Conservation (phyloP, 2,888 invertebrate species). For the Drosophila greeni region DNA sequence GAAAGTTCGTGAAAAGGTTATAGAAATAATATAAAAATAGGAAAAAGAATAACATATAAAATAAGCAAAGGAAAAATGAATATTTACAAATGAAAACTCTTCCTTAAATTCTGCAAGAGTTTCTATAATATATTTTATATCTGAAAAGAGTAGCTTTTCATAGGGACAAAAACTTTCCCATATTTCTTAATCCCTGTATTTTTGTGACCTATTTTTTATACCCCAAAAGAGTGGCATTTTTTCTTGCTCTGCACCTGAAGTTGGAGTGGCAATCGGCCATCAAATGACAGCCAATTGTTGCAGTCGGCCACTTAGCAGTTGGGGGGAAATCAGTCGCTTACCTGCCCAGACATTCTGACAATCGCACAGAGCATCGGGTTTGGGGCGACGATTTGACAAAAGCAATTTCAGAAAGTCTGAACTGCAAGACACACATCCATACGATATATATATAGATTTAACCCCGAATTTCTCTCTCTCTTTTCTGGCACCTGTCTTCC, state of each 20-base stretch:
- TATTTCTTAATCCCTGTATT: background rate
- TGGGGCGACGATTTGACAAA: constrained; percentile 57
- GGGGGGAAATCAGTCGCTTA: constrained; percentile 37
- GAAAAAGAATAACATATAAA: no score
- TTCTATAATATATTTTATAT: background rate
- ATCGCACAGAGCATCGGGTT: constrained; percentile 3
- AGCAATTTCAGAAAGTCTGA: constrained; percentile 58
- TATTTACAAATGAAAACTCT: background rate
- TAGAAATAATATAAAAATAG: no score
- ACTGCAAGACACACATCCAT: constrained; percentile 6
- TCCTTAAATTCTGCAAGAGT: background rate
- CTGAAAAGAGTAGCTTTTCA: background rate
- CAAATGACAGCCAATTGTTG: constrained; percentile 71
- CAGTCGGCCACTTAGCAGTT: constrained; percentile 65
- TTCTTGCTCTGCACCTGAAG: background rate
- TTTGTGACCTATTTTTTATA: no score
- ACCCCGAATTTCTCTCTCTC: constrained; percentile 12
- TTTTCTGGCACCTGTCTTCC: constrained; percentile 66
- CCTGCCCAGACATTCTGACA: constrained; percentile 35
- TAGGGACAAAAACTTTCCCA: background rate
- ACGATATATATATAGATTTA: constrained; percentile 17
- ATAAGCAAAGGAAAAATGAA: background rate
- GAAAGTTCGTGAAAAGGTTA: background rate
- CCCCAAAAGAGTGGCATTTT: background rate
- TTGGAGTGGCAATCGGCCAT: constrained; percentile 44